These are phyloP conservation scores for Macrobrachium rosenbergii DNA, from an alignment of 1,140 invertebrate species.

Conservation along the genomic window DNA sequence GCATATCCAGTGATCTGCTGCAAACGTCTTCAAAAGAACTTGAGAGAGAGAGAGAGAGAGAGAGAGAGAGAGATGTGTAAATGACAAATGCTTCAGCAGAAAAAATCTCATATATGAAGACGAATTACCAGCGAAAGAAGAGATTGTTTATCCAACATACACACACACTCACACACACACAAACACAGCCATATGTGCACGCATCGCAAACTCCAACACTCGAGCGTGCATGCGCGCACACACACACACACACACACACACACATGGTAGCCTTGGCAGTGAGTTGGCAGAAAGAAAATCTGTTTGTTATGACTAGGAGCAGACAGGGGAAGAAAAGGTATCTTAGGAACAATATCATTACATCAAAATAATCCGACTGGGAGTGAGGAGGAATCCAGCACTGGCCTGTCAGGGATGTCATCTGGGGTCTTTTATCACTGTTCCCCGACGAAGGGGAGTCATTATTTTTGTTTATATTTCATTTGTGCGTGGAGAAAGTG, in stretches of 20 bases:
- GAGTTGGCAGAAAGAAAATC: conserved; percentile 41
- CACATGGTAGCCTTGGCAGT: not conserved
- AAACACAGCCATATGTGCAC: not conserved
- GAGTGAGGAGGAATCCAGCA: not conserved
- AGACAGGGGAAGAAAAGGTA: conserved; percentile 2
- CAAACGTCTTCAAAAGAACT: not conserved
- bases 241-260: not conserved
- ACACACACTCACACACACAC: not conserved
- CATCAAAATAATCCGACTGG: conserved; percentile 34
- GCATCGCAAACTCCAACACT: not conserved
- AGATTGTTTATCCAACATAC: too few relatives aligned
- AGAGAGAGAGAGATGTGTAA: not conserved
- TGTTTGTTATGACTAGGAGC: conserved; percentile 29
- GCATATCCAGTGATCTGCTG: too few relatives aligned
- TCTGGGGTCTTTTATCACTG: too few relatives aligned
- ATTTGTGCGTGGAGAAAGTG: too few relatives aligned
- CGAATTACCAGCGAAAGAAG: too few relatives aligned
- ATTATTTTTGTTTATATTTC: too few relatives aligned
- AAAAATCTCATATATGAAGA: too few relatives aligned
- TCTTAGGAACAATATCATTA: conserved; percentile 2
- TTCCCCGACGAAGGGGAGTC: too few relatives aligned
- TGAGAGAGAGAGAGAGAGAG: not conserved
- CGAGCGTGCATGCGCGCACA: not conserved
- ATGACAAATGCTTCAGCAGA: not conserved
- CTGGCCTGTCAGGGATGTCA: not conserved